Percentiles rank a stretch among this genome's conserved stretches.
These are phyloP conservation scores for Rhincodon typus DNA, from an alignment of 2,797 vertebrate genomes.

Conservation along the genomic window DNA sequence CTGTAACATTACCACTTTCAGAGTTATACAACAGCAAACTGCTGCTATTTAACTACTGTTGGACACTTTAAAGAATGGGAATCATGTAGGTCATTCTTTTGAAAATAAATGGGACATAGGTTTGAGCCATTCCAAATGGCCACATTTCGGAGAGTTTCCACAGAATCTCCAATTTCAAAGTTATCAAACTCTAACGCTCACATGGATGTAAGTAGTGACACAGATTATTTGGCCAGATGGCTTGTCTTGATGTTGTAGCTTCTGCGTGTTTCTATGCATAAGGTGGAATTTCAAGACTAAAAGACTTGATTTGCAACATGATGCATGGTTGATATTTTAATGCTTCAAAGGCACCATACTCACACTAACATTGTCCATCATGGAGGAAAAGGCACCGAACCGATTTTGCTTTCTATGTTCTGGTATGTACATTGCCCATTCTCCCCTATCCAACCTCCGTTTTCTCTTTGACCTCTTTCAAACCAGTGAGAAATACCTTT, in stretches of 20 bases:
- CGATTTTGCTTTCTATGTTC: neutral
- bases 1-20: too few species aligned
- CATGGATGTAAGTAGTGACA: neutral
- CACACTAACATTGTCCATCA: neutral
- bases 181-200: neutral
- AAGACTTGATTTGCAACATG: neutral
- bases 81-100: neutral
- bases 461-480: neutral
- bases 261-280: neutral
- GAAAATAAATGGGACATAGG: neutral
- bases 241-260: neutral
- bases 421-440: neutral
- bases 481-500: neutral
- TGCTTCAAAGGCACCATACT: neutral
- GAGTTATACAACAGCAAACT: neutral
- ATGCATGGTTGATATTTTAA: neutral
- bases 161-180: neutral
- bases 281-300: neutral
- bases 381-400: neutral
- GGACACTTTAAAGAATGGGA: neutral
- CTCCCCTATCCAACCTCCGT: neutral
- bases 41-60: neutral
- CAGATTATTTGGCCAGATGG: neutral
- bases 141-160: neutral
- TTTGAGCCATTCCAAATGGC: neutral